Conservation (phyloP, 2,888 invertebrate genomes). For the Leptothorax acervorum region DNA sequence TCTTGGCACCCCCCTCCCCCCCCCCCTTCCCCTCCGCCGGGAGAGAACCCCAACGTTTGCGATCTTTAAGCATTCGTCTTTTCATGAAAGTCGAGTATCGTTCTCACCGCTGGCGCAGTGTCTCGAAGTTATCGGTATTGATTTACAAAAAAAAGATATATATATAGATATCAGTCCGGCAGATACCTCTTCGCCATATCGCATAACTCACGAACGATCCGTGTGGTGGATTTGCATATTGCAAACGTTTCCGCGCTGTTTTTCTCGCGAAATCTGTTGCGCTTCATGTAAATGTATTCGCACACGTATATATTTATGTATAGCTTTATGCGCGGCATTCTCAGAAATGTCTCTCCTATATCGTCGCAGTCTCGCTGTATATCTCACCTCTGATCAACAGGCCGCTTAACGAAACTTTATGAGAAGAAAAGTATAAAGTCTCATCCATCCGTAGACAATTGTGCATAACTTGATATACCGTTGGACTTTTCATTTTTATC, state of each 20-base stretch:
- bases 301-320: conserved; percentile 41
- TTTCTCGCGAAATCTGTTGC: conserved; percentile 50
- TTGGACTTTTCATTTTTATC: neutral
- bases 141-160: conserved; percentile 39
- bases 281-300: conserved; percentile 50
- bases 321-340: neutral
- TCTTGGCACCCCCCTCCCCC: neutral
- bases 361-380: neutral
- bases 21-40: neutral
- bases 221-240: conserved; percentile 39
- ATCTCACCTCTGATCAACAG: conserved; percentile 11
- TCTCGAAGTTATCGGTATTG: conserved; percentile 36
- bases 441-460: neutral
- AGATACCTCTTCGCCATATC: conserved; percentile 29
- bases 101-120: neutral
- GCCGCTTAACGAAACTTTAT: neutral
- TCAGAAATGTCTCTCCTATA: conserved; percentile 18
- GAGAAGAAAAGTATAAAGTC: neutral
- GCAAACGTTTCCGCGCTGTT: conserved; percentile 48
- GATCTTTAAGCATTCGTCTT: conserved; percentile 53
- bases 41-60: conserved; percentile 13
- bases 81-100: conserved; percentile 25
- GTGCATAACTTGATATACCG: neutral
- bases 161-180: neutral
- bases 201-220: conserved; percentile 43